Base-by-base conservation (phyloP, 2,797 vertebrate genomes). In the Vespertilio murinus region DNA sequence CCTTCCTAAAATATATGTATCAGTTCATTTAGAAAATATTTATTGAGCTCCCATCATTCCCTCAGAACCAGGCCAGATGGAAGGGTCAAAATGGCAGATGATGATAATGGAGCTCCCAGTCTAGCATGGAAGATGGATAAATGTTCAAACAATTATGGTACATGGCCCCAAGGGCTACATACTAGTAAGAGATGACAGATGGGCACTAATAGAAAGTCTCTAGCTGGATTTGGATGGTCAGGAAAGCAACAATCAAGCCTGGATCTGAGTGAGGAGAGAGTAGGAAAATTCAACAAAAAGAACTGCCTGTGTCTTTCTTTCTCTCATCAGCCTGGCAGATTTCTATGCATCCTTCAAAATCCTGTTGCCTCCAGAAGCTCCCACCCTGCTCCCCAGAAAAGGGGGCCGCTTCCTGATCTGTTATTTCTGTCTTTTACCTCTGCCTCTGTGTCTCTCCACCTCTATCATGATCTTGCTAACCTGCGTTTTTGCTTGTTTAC, bases 11-110 rank as follows among this genome's bases (percentile, higher is more conserved):
- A 40, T 92, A 25, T 79, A 59, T 33, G 40, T 33, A 88, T 84
- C n/a, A 71, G 3, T 88, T 91, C 35, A 79, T 33, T 89, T 49
- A 45, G 74, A 54, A 84, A 95, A 75, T 49, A 80, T 33, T 94
- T 78, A 90, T 20, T 13, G 23, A 88, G 28, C 0, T 18, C 40
- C n/a, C 11, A 38, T 40, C 20, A 35, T 71, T 75, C 47, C 30
- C 38, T 71, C 9, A 12, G 77, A 90, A 38, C 28, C 40, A 69
- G 47, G 64, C 28, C 86, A 74, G 74, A 59, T 11, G 38, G 13
- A 12, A n/a, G 61, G 6, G 40, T 25, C 64, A 74, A 79, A 78
- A 56, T 30, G 40, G 49, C 56, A 45, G 82, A 28, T 40, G 65
- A 54, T 56, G 28, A 49, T 47, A 52, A 84, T 8, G n/a, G 82